Evolutionary conservation across 2,797 vertebrate species (phyloP), one percentile per base, ranked within the genome.

Genomic region (Sarcoramphus papa): DNA sequence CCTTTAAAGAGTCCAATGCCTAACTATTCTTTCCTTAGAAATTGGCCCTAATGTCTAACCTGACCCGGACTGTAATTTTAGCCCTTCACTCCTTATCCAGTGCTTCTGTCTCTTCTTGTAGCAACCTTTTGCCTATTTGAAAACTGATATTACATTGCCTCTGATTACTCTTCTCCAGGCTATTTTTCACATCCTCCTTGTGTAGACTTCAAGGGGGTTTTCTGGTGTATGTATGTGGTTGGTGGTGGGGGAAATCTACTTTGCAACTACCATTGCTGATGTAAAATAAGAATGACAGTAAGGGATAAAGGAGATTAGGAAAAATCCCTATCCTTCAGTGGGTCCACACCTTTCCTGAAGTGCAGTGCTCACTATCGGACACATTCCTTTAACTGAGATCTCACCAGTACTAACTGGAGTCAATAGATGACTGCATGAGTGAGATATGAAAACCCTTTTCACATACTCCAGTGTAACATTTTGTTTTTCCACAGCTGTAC

Each of bases 281-380:
- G 37, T 62, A 92, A 95, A 97, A 86, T 40, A 60, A 69, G 37
- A 68, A 83, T 60, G 76, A 88, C 72, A 90, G 73, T 43, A 88
- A 88, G n/a, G 53, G 69, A 83, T 85, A 93, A 86, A 93, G 57
- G 48, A 88, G 76, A 93, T 93, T 60, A 90, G 65, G 37, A 77
- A 90, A 94, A 85, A 72, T 50, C 35, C 9, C 43, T 45, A 22
- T 31, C 67, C 93, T 91, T 91, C 63, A 82, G n/a, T 74, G n/a
- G 20, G 40, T 85, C 50, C 15, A 4, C 33, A 53, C 45, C 64
- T 80, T 94, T 88, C 45, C 63, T 72, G 33, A 93, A 94, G 40
- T 35, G 43, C 67, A 54, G 14, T 37, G 47, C 22, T 96, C 16
- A 4, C 56, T 91, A 19, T 56, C 1, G 0, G 75, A 88, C 40